Base-by-base conservation (phyloP, 1,140 invertebrate species). In the Cydia fagiglandana region DNA sequence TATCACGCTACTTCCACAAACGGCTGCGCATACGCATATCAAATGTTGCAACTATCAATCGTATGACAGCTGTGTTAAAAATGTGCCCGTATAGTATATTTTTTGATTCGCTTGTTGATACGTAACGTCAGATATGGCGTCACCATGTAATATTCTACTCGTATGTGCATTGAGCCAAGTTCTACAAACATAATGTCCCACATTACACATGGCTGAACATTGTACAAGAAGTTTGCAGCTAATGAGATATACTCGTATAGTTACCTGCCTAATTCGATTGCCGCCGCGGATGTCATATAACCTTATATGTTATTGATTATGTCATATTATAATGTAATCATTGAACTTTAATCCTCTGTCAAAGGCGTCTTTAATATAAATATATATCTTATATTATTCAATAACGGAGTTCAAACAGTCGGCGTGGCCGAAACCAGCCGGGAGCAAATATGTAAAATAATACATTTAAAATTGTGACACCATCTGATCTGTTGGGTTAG, bases 61-160 rank as follows among this genome's bases (percentile, higher is more conserved):
- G 28, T 28, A 24, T 12, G 0, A 28, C 28, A 30, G 64, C 24
- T 24, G 45, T 73, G 68, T 73, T 10, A 45, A 47, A 73, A 41
- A 34, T 45, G 38, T 41, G 68, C 5, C 38, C 20, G 34, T 20
- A 41, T n/a, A 41, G 4, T 34, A 30, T 66, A 68, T 68, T 30
- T 20, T 68, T 68, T 34, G 12, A 68, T 38, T 68, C 15, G 28
- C 64, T 30, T 38, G 34, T 68, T 38, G 38, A 24, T 24, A 24
- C 30, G 28, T 68, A 41, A 68, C 24, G 15, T 68, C 64, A 68
- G 28, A 68, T 15, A 68, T 68, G 64, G 28, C 64, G 64, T 68
- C 64, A 68, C 15, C 30, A 6, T 68, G 64, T 66, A 30, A 5
- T 38, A 66, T 34, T 66, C 24, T 66, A n/a, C n/a, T n/a, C n/a